Conservation (phyloP, 2,797 vertebrate genomes). For the Ceryle rudis region DNA sequence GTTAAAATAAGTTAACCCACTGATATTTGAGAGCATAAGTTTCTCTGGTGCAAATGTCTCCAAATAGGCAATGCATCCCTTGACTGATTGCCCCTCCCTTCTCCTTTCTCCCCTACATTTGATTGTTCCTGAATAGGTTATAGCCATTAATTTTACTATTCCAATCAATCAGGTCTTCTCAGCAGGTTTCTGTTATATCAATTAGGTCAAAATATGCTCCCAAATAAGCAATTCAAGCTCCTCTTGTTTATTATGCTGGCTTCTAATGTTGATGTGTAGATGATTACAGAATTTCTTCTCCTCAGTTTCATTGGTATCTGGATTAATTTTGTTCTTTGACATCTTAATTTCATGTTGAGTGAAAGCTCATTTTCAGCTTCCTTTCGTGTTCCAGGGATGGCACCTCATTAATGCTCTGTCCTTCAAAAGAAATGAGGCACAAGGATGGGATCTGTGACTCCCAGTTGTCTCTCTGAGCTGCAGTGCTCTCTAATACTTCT, state of each 20-base stretch:
- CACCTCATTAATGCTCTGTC: not conserved
- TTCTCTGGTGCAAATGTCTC: not conserved
- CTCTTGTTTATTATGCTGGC: slow-evolving; percentile 32
- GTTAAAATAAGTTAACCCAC: not conserved
- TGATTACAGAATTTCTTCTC: slow-evolving; percentile 27
- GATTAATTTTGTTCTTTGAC: slow-evolving; percentile 46
- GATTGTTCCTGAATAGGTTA: not conserved
- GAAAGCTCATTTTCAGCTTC: slow-evolving; percentile 40
- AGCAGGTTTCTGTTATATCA: slow-evolving; percentile 26
- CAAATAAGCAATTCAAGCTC: slow-evolving; percentile 12
- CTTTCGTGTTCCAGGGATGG: not conserved
- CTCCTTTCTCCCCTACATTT: not conserved
- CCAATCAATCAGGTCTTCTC: slow-evolving; percentile 10
- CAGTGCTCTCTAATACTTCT: not conserved
- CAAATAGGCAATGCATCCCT: not conserved
- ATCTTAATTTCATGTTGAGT: slow-evolving; percentile 23
- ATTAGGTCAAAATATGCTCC: slow-evolving; percentile 37
- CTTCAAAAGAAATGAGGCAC: slow-evolving; percentile 35
- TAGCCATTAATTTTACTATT: slow-evolving; percentile 36
- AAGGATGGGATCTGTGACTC: not conserved
- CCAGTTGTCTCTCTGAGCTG: not conserved
- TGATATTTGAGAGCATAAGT: not conserved
- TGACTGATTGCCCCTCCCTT: not conserved
- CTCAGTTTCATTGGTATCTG: not conserved
- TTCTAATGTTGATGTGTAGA: slow-evolving; percentile 3